Evolutionary conservation across 2,888 invertebrate genomes (phyloP), one percentile per base, ranked within the genome.

Genomic region (Trissolcus japonicus): DNA sequence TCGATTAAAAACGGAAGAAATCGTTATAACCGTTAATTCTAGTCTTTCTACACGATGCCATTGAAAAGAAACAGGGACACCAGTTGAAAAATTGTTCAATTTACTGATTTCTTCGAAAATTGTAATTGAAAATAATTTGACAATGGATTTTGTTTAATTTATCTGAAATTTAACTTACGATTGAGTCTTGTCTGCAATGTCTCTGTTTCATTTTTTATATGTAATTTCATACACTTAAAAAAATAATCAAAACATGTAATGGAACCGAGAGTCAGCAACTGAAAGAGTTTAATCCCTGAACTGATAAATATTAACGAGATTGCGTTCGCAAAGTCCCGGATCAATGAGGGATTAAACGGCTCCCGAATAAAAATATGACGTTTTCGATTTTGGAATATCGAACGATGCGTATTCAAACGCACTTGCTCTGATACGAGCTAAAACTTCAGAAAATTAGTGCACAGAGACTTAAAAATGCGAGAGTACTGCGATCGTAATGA

Each of bases 251-350:
- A n/a, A 11, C 4, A 6, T 7, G 16, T 46, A 46, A n/a, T 16
- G 0, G 11, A 56, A 55, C 41, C 60, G 54, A 50, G 7, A 43
- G 54, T 43, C 46, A 43, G 29, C 59, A 54, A 68, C 60, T 67
- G 67, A 68, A 68, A 60, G 54, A 60, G 54, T 54, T 14, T 53
- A 56, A 67, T 51, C 57, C 25, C 29, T 19, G 17, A 19, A 19
- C 48, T 48, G 29, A 68, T 68, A 61, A 69, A 69, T 62, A 62
- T 57, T 46, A 55, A 68, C 68, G 60, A 68, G 59, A 59, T 59
- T 51, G 67, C 57, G 25, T 59, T 43, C 9, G 67, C 53, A 53
- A 59, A 67, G 43, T 43, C 59, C 50, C 29, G 67, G 67, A 57
- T 67, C 67, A 67, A 41, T 53, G 43, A 29, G 7, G 67, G 57